Base-by-base conservation (phyloP, 2,113 vertebrate species). In the Tor tambroides region DNA sequence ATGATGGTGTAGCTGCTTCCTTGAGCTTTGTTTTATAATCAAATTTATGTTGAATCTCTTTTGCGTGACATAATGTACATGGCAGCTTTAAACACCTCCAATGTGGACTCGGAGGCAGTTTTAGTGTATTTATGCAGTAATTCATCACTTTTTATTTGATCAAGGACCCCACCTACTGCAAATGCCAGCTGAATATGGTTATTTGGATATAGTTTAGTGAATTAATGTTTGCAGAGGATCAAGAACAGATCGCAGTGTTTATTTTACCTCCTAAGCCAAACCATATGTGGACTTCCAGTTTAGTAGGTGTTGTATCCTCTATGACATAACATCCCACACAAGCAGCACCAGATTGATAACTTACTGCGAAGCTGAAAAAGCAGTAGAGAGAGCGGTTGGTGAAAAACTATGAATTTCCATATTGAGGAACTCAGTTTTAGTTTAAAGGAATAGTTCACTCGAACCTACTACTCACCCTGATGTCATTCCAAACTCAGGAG, bases 231-330 rank as follows among this genome's bases (percentile, higher is more conserved):
- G 75, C 43, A 43, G 63, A 43, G 28, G 83, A 85, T 63, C 80
- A 43, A 84, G 41, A 80, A 41, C 32, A 59, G 80, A 84, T 65
- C 80, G 28, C 67, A 19, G 41, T 83, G 79, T 87, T 88, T 86
- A 88, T 88, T 86, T 86, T 86, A 83, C 51, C 75, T 75, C 35
- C 19, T 86, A 59, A 84, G 51, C 54, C 46, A 80, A 88, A 77
- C 65, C 84, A 86, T 81, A 86, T 90, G 84, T 76, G 15, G 54
- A 84, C 56, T 63, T 86, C 30, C 51, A 84, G 74, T 88, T 83
- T 32, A 78, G 46, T 84, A 84, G 80, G 38, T 86, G 63, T 17
- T 86, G 65, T 74, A 84, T 71, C 59, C 69, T 75, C 65, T 80
- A 26, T 54, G 69, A 59, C 65, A 61, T 83, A 82, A 82, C 26